phyloP scores from a whole-genome alignment of 2,888 invertebrate genomes.

The Melieria crassipennis region DNA sequence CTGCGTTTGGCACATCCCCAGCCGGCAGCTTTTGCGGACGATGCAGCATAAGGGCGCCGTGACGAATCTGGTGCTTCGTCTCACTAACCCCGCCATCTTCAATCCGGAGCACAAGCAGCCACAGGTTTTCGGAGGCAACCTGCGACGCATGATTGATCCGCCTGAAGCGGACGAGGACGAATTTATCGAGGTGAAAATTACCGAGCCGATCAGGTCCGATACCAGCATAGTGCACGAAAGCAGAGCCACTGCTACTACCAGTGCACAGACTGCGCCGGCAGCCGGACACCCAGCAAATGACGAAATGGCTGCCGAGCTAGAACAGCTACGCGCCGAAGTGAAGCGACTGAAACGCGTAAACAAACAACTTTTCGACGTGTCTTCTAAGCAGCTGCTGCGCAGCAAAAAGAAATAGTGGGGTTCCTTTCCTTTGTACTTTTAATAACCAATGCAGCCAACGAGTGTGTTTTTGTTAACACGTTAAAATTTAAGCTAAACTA shows the following conservation, averaged over 20 bases:
- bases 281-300: constrained; percentile 6
- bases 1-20: constrained; percentile 83
- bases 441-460: constrained; percentile 4
- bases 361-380: constrained; percentile 70
- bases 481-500: constrained; percentile 19
- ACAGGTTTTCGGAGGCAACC: constrained; percentile 69
- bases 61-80: constrained; percentile 75
- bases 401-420: constrained; percentile 20
- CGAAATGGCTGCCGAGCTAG: constrained; percentile 42
- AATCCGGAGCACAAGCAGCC: constrained; percentile 70
- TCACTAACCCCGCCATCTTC: constrained; percentile 71
- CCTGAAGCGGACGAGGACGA: constrained; percentile 54
- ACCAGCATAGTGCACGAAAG: not conserved
- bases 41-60: constrained; percentile 79
- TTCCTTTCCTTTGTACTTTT: not conserved
- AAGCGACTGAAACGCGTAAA: constrained; percentile 70
- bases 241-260: not conserved
- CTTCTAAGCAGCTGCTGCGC: constrained; percentile 66
- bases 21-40: constrained; percentile 77
- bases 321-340: constrained; percentile 67
- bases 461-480: constrained; percentile 35
- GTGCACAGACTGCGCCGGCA: not conserved
- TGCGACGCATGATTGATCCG: constrained; percentile 73
- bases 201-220: constrained; percentile 5
- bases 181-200: constrained; percentile 66